phyloP scores from a whole-genome alignment of 2,888 invertebrate species.

The Carcina quercana region DNA sequence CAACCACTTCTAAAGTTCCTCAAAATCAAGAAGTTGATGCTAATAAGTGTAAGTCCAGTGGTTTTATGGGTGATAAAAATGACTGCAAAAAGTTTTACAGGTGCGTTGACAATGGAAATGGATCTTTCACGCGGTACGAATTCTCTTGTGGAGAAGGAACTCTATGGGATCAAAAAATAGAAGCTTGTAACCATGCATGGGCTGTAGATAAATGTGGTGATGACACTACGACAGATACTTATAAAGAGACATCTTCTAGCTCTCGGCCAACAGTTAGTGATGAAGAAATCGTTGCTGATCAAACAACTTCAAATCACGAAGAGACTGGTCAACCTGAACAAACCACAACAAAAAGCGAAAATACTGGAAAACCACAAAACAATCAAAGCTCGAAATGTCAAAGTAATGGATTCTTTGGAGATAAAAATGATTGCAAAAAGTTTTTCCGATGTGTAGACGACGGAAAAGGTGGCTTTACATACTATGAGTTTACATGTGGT shows the following conservation, averaged over 20 bases:
- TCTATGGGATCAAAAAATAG: conserved; percentile 74
- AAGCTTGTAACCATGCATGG: conserved; percentile 75
- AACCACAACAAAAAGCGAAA: no score
- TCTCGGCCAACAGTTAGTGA: conserved; percentile 2
- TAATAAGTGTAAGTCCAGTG: conserved; percentile 40
- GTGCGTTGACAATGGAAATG: conserved; percentile 72
- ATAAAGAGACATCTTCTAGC: conserved; percentile 6
- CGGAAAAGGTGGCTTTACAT: conserved; percentile 55
- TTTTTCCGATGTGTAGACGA: conserved; percentile 80
- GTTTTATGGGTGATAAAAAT: conserved; percentile 72
- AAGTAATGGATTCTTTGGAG: conserved; percentile 76
- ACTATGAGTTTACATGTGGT: conserved; percentile 74
- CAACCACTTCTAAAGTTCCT: conserved; percentile 10
- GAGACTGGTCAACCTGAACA: neutral
- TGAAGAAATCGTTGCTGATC: neutral
- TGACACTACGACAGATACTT: conserved; percentile 1
- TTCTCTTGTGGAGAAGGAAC: conserved; percentile 76
- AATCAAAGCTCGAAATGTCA: conserved; percentile 22
- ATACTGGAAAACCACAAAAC: conserved; percentile 9
- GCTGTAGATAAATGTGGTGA: conserved; percentile 7
- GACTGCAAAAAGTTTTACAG: conserved; percentile 81
- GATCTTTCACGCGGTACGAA: conserved; percentile 64
- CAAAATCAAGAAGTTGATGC: conserved; percentile 18
- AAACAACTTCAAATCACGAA: conserved; percentile 2
- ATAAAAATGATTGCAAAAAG: conserved; percentile 73